Evolutionary conservation across 2,113 vertebrate genomes (phyloP), one percentile per base, ranked within the genome.

Genomic region (Phoxinus phoxinus): DNA sequence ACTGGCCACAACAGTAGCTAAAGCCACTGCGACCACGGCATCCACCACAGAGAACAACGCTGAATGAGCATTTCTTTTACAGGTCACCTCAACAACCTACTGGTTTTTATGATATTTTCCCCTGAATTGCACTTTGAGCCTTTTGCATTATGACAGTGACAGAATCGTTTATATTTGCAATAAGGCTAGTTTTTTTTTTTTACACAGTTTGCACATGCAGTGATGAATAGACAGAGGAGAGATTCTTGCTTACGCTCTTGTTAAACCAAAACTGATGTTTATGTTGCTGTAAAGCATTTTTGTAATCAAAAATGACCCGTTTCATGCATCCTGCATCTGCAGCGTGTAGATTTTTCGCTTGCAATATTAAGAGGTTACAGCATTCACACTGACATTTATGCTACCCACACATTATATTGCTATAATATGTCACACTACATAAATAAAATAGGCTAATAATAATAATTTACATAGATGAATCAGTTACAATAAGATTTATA

Each of bases 21-120:
- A 84, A 7, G 85, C 92, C 83, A 90, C 93, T 79, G 32, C 85
- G 21, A 76, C 83, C 56, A 75, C 84, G 10, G 73, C 83, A 21
- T 67, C 86, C 71, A 89, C 93, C 89, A 92, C 94, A 67, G 88
- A 93, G 81, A 90, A 93, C 0, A 90, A 94, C 87, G 94, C 93
- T 81, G 93, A 95, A 56, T 95, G 93, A 90, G 59, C 15, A 23
- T 65, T 79, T 59, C n/a, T 79, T 73, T 25, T 74, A 73, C 32
- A 41, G 81, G 81, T 88, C 86, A 56, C 78, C 72, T 63, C 80
- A 82, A 61, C 27, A 5, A 56, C 76, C 82, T 78, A 78, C 82
- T 86, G 77, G 87, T 91, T 87, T 91, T 90, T 81, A 74, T 82
- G 69, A 83, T 91, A 85, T 87, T 91, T 80, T 81, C 80, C 84